Evolutionary conservation across 2,113 vertebrate species (phyloP), one percentile per base, ranked within the genome.

Genomic region (Sarotherodon lohbergeri): DNA sequence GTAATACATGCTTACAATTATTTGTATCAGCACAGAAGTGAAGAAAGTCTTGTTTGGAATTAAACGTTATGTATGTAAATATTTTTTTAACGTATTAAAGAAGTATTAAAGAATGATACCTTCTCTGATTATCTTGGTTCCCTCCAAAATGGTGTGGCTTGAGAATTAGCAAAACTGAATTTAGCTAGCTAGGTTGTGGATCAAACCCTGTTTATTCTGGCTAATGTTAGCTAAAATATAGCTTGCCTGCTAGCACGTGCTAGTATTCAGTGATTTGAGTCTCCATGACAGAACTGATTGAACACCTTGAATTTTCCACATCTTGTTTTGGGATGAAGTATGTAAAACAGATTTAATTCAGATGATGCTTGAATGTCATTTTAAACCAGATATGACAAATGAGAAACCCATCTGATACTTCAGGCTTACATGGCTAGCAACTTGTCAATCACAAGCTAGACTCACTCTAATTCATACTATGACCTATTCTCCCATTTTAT

Each of bases 11-110:
- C 7, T 71, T 24, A 22, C 36, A 71, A 22, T 46, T 8, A 73
- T 73, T 73, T 73, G 13, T 46, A 17, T 27, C 41, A 73, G 66
- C 66, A 73, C 22, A 73, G 5, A 73, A 43, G 68, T 46, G 41
- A 46, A 43, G 7, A 43, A 41, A 43, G 0, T 46, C 1, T 71
- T 27, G 12, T 43, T 43, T 43, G 39, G 39, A 46, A 71, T 71
- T 71, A 71, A 71, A 71, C 1, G 0, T 43, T 16, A 43, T 2
- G 12, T 43, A 71, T 16, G 39, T 14, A 43, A 71, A n/a, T 0
- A 2, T 5, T 5, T 34, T 59, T 57, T 36, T n/a, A 12, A 56
- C 0, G 0, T 66, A 66, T 66, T 39, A 39, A 39, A 63, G 0
- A 11, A 36, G 32, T 63, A 12, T 63, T 36, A 63, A 12, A 1